phyloP scores from a whole-genome alignment of 2,113 vertebrate species.

The Rhinolophus ferrumequinum region DNA sequence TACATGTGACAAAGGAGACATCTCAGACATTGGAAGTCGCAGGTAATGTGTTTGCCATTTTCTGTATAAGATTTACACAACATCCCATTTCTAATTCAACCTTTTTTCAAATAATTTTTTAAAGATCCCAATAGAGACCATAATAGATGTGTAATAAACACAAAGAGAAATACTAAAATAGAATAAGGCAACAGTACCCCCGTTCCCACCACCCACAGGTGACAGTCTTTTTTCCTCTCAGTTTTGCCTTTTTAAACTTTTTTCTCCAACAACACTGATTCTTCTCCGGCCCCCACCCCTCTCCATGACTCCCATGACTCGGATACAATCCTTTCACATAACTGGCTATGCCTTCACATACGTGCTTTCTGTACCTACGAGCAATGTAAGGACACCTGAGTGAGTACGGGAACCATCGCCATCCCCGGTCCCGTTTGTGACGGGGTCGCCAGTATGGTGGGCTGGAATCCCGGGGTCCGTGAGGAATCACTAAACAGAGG shows the following conservation, averaged over 20 bases:
- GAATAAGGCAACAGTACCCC: rapidly evolving
- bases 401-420: rapidly evolving
- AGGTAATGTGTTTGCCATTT: background rate
- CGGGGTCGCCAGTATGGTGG: rapidly evolving
- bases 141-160: too few relatives aligned
- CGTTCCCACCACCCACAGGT: rapidly evolving
- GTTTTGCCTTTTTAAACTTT: background rate
- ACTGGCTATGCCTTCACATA: rapidly evolving
- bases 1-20: background rate
- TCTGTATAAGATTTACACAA: background rate
- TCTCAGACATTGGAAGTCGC: background rate
- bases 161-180: background rate
- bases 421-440: background rate
- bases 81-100: background rate
- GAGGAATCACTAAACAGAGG: background rate
- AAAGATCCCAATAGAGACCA: background rate
- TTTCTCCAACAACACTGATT: rapidly evolving
- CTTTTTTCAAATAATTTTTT: background rate
- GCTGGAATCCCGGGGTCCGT: background rate
- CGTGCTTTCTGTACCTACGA: rapidly evolving
- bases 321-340: rapidly evolving
- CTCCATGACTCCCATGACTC: rapidly evolving
- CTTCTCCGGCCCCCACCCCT: rapidly evolving
- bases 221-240: rapidly evolving
- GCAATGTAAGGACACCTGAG: rapidly evolving